A percentile compares a stretch with the other conserved stretches of the same genome.
These are phyloP conservation scores for Argyrosomus japonicus DNA, from an alignment of 2,113 vertebrate genomes.

Conservation along the genomic window DNA sequence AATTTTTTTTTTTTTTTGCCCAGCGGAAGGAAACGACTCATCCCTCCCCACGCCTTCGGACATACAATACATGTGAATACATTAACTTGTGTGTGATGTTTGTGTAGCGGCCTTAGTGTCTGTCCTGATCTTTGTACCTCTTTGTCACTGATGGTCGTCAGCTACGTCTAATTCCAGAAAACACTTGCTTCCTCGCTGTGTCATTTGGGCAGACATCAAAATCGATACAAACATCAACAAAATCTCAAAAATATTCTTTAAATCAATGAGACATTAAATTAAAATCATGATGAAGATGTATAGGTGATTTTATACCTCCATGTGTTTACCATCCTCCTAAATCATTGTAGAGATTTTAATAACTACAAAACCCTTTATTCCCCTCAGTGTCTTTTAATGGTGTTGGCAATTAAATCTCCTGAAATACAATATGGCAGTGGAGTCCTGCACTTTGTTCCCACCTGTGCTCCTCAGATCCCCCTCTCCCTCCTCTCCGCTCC, in stretches of 20 bases:
- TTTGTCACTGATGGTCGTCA: neutral
- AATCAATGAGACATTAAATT: neutral
- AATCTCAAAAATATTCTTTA: too few relatives aligned
- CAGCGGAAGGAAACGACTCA: conserved; percentile 36
- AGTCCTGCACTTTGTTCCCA: conserved; percentile 35
- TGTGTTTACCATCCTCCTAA: neutral
- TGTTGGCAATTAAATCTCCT: conserved; percentile 14
- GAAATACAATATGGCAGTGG: conserved; percentile 35
- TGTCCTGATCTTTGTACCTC: neutral
- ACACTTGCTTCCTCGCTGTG: neutral
- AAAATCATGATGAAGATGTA: neutral
- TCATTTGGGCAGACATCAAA: neutral
- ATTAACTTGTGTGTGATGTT: neutral
- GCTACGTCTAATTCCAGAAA: conserved; percentile 19
- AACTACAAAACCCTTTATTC: neutral
- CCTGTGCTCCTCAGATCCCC: conserved; percentile 3
- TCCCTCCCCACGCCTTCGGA: conserved; percentile 28
- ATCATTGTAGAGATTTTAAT: neutral
- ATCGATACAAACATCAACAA: too few relatives aligned
- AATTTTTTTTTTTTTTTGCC: conserved; percentile 3
- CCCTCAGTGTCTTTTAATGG: neutral
- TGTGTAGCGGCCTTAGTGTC: neutral
- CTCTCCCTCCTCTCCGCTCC: conserved; percentile 11
- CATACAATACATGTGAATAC: conserved; percentile 10
- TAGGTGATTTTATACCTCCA: conserved; percentile 7